Evolutionary conservation across 64 coral and sea anemone species (phyloP).

Genomic region (Montipora capricornis): DNA sequence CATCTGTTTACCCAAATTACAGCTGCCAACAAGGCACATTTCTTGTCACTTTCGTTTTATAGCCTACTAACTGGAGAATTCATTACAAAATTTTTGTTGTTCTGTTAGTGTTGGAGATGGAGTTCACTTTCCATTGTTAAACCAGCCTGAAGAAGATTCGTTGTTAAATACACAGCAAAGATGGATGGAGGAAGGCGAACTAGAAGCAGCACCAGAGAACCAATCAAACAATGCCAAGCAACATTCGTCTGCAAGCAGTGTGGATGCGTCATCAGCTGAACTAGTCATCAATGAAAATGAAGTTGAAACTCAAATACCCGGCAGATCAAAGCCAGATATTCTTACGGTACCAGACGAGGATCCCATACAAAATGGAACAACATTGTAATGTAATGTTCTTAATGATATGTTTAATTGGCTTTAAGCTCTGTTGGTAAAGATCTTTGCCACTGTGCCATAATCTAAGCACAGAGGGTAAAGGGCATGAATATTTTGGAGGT

Average conservation of each 20-base stretch:
- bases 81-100: neutral
- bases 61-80: too few species aligned
- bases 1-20: too few species aligned
- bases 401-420: too few species aligned
- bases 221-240: slow-evolving; percentile 61
- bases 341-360: slow-evolving; percentile 14
- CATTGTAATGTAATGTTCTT: slow-evolving; percentile 5
- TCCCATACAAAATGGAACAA: slow-evolving; percentile 27
- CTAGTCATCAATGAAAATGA: slow-evolving; percentile 52
- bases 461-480: too few species aligned
- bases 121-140: slow-evolving; percentile 63
- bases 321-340: slow-evolving; percentile 13
- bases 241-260: slow-evolving; percentile 20
- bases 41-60: too few species aligned
- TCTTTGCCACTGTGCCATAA: too few species aligned
- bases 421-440: too few species aligned
- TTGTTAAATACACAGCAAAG: slow-evolving; percentile 69
- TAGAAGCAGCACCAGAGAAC: slow-evolving; percentile 55
- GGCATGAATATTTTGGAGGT: too few species aligned
- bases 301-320: slow-evolving; percentile 47
- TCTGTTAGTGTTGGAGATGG: slow-evolving; percentile 83
- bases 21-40: too few species aligned
- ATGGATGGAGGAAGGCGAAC: slow-evolving; percentile 92
- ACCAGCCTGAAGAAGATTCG: slow-evolving; percentile 78
- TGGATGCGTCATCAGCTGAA: slow-evolving; percentile 45